These are phyloP conservation scores for Mustelus asterias DNA, from an alignment of 2,113 vertebrate genomes.

Conservation along the genomic window DNA sequence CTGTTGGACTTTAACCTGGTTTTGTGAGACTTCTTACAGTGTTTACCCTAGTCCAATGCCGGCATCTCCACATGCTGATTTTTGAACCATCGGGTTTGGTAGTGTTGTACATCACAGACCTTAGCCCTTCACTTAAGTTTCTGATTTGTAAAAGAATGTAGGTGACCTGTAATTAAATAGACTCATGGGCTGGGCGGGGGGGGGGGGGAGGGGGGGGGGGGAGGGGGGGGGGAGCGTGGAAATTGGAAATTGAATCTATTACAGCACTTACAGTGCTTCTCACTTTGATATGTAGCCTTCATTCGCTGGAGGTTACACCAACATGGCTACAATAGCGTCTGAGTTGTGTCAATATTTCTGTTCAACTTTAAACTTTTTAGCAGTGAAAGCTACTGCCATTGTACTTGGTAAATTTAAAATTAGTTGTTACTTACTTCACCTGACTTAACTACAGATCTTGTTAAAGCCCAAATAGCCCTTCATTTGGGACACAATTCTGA, in stretches of 20 bases:
- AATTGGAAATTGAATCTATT: background rate
- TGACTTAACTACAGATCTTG: background rate
- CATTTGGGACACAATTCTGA: background rate
- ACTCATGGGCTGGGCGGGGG: background rate
- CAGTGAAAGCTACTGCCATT: background rate
- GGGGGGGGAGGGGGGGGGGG: background rate
- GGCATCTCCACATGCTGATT: too few species aligned
- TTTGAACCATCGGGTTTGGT: background rate
- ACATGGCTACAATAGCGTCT: background rate
- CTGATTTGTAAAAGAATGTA: background rate
- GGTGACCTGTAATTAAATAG: background rate
- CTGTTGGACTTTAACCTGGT: too few species aligned
- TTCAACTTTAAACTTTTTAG: background rate
- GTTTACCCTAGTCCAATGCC: too few species aligned
- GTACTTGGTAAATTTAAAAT: background rate
- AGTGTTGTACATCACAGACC: background rate
- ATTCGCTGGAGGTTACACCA: background rate
- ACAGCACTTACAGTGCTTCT: background rate
- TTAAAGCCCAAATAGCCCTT: background rate
- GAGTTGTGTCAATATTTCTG: background rate
- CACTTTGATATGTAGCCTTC: background rate
- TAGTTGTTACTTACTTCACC: background rate
- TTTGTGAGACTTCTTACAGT: too few species aligned
- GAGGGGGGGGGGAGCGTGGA: too few species aligned
- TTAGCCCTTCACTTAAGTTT: background rate